phyloP scores from a whole-genome alignment of 2,113 vertebrate species.

The Sprattus sprattus region DNA sequence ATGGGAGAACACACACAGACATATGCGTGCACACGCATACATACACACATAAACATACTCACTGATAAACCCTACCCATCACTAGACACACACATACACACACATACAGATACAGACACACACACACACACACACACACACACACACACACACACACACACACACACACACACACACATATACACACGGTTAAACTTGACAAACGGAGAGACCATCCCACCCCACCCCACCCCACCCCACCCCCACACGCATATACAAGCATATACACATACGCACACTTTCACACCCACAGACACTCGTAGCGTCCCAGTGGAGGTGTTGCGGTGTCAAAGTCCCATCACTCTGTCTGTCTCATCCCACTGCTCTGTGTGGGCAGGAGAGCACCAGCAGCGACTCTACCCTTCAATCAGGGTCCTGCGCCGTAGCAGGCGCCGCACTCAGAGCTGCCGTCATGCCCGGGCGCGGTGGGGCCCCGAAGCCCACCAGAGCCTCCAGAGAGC shows the following conservation, averaged over 20 bases:
- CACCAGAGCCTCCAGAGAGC: neutral
- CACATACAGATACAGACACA: neutral
- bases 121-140: neutral
- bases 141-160: neutral
- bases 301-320: neutral
- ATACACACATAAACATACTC: neutral
- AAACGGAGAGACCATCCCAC: neutral
- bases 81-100: neutral
- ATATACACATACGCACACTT: neutral
- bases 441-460: neutral
- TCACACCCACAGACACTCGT: neutral
- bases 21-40: neutral
- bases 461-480: neutral
- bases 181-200: neutral
- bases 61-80: neutral
- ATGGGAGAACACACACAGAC: neutral
- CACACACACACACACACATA: neutral
- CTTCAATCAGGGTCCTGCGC: slow-evolving; percentile 30
- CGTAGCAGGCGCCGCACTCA: slow-evolving; percentile 15
- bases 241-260: neutral
- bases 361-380: slow-evolving; percentile 11
- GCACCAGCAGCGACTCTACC: slow-evolving; percentile 32
- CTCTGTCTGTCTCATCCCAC: slow-evolving; percentile 7
- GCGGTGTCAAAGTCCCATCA: slow-evolving; percentile 16
- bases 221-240: neutral